Conservation (phyloP, 2,797 vertebrate species). For the Pelodytes ibericus region DNA sequence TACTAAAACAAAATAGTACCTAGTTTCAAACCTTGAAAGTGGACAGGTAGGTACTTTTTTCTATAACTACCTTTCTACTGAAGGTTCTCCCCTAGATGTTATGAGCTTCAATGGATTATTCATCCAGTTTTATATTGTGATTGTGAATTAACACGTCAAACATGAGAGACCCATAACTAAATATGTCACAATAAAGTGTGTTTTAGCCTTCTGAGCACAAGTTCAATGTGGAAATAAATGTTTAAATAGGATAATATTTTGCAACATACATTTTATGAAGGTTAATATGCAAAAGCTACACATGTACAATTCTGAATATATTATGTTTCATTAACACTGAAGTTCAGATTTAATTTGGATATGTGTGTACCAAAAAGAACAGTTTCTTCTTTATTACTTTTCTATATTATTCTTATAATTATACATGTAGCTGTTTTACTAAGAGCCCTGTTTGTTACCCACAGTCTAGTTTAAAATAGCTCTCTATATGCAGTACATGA, state of each 20-base stretch:
- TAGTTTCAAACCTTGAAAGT: too few relatives aligned
- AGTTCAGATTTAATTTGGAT: not conserved
- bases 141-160: too few relatives aligned
- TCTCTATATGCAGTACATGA: constrained; percentile 14
- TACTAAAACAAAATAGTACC: too few relatives aligned
- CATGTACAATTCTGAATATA: not conserved
- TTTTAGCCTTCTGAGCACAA: too few relatives aligned
- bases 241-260: not conserved
- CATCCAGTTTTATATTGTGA: too few relatives aligned
- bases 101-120: too few relatives aligned
- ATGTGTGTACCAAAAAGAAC: not conserved
- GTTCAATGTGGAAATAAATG: too few relatives aligned
- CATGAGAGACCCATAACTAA: too few relatives aligned
- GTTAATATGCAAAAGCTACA: not conserved
- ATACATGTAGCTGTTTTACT: not conserved
- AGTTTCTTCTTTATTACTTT: not conserved
- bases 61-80: too few relatives aligned
- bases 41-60: too few relatives aligned
- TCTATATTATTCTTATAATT: not conserved
- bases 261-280: not conserved
- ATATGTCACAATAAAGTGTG: too few relatives aligned
- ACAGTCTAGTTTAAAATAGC: constrained; percentile 8
- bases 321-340: not conserved
- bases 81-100: too few relatives aligned
- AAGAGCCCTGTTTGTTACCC: not conserved